Evolutionary conservation across 2,888 invertebrate species (phyloP).

Genomic region (Frankliniella intonsa): DNA sequence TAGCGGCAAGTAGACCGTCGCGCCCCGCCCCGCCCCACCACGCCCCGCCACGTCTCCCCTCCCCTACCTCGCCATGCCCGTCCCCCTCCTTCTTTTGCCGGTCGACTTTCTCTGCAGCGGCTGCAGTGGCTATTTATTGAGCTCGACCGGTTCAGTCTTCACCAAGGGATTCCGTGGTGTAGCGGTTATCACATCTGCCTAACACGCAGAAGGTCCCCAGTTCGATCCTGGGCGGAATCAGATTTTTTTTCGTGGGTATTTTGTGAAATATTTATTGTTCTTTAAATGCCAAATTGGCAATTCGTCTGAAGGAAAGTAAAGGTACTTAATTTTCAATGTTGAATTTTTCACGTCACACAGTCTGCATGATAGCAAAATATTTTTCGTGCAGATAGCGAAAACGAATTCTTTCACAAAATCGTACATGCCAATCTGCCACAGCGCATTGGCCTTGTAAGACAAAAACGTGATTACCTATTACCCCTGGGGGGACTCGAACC

Average conservation of each 20-base stretch:
- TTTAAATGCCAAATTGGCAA: too few species aligned
- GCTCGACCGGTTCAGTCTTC: neutral
- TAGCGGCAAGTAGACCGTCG: too few species aligned
- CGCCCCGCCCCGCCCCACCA: neutral
- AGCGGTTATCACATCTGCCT: constrained; percentile 87
- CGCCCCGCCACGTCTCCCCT: neutral
- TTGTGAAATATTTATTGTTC: neutral
- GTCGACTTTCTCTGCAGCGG: constrained; percentile 3
- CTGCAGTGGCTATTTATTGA: neutral
- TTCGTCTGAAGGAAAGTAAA: too few species aligned
- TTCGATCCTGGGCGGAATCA: constrained; percentile 76
- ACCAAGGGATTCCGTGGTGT: constrained; percentile 63
- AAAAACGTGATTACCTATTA: neutral
- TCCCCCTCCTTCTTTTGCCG: neutral
- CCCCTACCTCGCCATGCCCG: too few species aligned
- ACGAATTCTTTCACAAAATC: too few species aligned
- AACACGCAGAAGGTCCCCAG: constrained; percentile 85
- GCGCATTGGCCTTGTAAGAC: neutral
- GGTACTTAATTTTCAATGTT: too few species aligned
- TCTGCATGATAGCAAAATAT: too few species aligned
- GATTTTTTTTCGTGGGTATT: constrained; percentile 4
- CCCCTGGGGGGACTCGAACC: constrained; percentile 23
- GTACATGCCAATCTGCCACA: too few species aligned
- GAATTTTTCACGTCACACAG: too few species aligned
- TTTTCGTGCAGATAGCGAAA: too few species aligned